Conservation (phyloP, 2,888 invertebrate species). For the Lasioglossum pauxillum region DNA sequence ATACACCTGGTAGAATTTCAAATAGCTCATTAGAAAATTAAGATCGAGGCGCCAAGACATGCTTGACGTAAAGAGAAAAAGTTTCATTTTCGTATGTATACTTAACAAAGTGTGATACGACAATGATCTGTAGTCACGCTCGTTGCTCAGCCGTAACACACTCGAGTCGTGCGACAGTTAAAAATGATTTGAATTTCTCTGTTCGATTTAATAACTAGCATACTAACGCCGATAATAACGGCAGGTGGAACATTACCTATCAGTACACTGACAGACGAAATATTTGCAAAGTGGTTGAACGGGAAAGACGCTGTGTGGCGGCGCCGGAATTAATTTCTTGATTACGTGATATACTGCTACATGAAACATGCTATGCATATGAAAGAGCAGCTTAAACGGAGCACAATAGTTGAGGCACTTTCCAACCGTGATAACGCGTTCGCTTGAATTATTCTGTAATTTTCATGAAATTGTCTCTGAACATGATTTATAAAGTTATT, state of each 20-base stretch:
- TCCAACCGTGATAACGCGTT: constrained; percentile 69
- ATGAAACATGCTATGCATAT: constrained; percentile 68
- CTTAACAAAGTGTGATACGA: neutral
- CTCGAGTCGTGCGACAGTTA: neutral
- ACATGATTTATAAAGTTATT: constrained; percentile 71
- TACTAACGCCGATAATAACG: neutral
- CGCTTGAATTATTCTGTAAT: constrained; percentile 73
- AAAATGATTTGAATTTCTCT: neutral
- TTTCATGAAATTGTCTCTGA: constrained; percentile 71
- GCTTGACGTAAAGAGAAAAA: neutral
- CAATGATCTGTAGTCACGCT: constrained; percentile 1
- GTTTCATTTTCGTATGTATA: neutral
- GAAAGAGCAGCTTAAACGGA: constrained; percentile 72
- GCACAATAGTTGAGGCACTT: constrained; percentile 72
- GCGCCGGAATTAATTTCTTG: constrained; percentile 69
- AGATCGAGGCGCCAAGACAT: neutral
- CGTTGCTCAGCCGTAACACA: neutral
- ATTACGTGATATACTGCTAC: constrained; percentile 66
- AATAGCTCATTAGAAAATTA: neutral
- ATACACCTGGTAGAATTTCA: neutral
- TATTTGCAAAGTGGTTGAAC: constrained; percentile 35
- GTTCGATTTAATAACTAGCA: neutral
- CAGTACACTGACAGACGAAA: constrained; percentile 9
- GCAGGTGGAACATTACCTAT: constrained; percentile 11
- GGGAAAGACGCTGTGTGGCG: constrained; percentile 25